Evolutionary conservation across 2,113 vertebrate genomes (phyloP), one percentile per base, ranked within the genome.

Genomic region (Poeciliopsis retropinna): DNA sequence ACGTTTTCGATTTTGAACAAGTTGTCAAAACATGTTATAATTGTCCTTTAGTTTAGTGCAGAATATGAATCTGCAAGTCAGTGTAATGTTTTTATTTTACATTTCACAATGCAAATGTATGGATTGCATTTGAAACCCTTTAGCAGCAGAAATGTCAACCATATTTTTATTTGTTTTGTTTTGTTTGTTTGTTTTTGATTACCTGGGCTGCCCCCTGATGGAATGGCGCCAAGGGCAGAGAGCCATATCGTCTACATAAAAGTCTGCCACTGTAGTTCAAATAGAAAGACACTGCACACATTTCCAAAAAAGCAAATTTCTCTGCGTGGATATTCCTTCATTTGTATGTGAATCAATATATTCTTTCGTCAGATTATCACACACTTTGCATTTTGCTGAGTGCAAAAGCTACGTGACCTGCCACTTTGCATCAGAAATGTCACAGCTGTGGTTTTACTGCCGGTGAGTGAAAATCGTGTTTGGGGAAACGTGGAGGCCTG

Each of bases 241-340:
- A 60, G 72, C 67, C 39, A 64, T 70, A 75, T 34, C 0, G 68
- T 60, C 75, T 64, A 70, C 28, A 61, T 61, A 15, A 71, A 78
- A 74, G 28, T 14, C 41, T 8, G n/a, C 0, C 25, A 14, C 28
- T n/a, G n/a, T 15, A 29, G 37, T 41, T 61, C 10, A 62, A 47
- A 5, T 12, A 44, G 3, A 41, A 30, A 30, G n/a, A 8, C 29
- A 54, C 0, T 37, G 27, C 62, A 75, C 39, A 64, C 60, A 27
- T 74, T 79, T 63, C 47, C 71, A 68, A 28, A 67, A 44, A 17
- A 74, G 74, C 61, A 4, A 19, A 67, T 34, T 72, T 57, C 82
- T 83, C 73, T 32, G 69, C 27, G 68, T 76, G 75, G 78, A 80
- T 19, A 63, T 68, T 76, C 70, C 78, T 89, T 79, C 77, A 83